These are phyloP conservation scores for Ibidorhyncha struthersii DNA, from an alignment of 2,113 vertebrate genomes.

Conservation along the genomic window DNA sequence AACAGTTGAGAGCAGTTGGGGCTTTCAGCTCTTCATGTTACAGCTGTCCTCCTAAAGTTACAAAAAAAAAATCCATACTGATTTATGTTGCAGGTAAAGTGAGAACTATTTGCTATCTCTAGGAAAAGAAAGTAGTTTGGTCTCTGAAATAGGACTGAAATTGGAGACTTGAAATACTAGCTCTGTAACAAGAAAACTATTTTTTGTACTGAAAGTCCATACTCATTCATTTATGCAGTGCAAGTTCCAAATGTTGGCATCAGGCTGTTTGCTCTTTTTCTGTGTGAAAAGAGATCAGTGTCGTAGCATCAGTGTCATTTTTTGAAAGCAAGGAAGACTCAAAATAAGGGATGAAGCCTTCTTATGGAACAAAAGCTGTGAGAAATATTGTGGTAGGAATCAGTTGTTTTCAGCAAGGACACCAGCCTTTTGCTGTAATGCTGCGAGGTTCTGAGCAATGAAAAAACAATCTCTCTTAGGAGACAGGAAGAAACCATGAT, in stretches of 20 bases:
- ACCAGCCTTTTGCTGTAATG: neutral
- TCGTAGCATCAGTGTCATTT: neutral
- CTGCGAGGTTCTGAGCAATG: neutral
- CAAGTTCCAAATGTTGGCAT: neutral
- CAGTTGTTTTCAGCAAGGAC: neutral
- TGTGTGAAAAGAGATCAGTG: neutral
- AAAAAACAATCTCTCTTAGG: neutral
- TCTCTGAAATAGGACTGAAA: neutral
- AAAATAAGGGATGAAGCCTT: neutral
- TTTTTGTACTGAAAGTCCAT: neutral
- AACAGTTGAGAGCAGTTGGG: neutral
- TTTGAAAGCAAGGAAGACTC: neutral
- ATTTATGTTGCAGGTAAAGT: neutral
- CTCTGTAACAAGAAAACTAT: neutral
- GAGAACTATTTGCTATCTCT: neutral
- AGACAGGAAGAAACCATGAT: neutral
- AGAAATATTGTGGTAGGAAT: neutral
- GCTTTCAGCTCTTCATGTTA: neutral
- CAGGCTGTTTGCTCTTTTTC: neutral
- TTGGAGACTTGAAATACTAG: neutral
- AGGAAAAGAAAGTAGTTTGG: neutral
- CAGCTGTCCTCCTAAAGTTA: neutral
- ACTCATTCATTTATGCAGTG: rapidly evolving
- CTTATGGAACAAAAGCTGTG: neutral
- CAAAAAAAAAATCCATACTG: neutral